phyloP scores from a whole-genome alignment of 2,797 vertebrate genomes.

The Lateolabrax maculatus region DNA sequence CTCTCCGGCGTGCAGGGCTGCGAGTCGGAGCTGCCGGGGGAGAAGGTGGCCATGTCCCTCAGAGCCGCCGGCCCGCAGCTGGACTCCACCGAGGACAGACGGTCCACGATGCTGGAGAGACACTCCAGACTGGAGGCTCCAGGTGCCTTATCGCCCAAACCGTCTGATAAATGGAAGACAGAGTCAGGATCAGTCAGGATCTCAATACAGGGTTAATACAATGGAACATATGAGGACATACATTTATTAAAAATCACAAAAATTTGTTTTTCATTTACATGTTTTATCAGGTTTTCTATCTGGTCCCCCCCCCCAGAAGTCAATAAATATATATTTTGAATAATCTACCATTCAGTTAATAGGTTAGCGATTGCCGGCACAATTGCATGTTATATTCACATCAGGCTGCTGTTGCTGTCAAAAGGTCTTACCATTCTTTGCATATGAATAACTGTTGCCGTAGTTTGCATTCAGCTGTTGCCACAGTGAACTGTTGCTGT shows the following conservation, averaged over 20 bases:
- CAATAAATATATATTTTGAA: not conserved
- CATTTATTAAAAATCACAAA: not conserved
- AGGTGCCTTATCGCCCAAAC: conserved; percentile 79
- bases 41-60: conserved; percentile 83
- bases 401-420: conserved; percentile 11
- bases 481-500: conserved; percentile 94
- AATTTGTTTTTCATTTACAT: not conserved
- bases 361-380: not conserved
- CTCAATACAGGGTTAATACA: not conserved
- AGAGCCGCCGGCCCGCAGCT: conserved; percentile 77
- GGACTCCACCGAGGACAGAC: conserved; percentile 89
- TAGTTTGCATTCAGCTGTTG: conserved; percentile 90
- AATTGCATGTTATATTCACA: conserved; percentile 10
- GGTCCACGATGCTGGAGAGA: conserved; percentile 97
- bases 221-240: not conserved
- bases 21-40: conserved; percentile 88
- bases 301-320: no score
- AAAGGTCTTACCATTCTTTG: conserved; percentile 86
- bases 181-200: not conserved
- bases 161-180: conserved; percentile 72
- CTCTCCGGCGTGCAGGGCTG: conserved; percentile 90
- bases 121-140: conserved; percentile 95
- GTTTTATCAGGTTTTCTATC: not conserved
- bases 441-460: conserved; percentile 86
- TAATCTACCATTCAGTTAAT: not conserved